phyloP scores from a whole-genome alignment of 2,113 vertebrate genomes.

The Siniperca chuatsi region DNA sequence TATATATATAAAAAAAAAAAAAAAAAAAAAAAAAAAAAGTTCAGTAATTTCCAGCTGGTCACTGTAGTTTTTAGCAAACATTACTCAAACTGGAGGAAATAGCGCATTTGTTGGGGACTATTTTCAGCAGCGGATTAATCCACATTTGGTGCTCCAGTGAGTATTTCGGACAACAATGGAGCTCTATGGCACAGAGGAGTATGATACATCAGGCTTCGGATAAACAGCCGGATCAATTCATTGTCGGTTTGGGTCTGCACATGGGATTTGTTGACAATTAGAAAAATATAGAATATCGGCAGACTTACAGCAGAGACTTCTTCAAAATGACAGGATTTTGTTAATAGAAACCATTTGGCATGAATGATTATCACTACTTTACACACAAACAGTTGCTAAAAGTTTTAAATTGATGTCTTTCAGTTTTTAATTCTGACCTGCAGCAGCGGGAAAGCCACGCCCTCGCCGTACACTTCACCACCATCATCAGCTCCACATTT shows the following conservation, averaged over 20 bases:
- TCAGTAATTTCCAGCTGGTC: background rate
- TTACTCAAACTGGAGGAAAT: background rate
- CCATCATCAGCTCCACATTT: slow-evolving; percentile 66
- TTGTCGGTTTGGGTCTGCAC: no score
- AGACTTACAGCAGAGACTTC: no score
- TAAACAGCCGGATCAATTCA: background rate
- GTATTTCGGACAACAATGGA: background rate
- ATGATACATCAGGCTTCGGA: background rate
- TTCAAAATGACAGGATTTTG: no score
- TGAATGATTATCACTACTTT: no score
- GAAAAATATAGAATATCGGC: no score
- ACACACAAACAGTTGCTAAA: background rate
- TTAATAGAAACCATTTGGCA: no score
- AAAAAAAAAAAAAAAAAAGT: no score
- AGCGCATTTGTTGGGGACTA: background rate
- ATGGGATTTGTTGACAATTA: no score
- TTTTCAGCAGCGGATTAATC: background rate
- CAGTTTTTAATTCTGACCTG: slow-evolving; percentile 52
- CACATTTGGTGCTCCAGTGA: background rate
- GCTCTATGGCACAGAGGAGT: background rate
- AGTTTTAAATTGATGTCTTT: background rate
- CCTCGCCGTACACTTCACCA: slow-evolving; percentile 34
- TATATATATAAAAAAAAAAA: no score
- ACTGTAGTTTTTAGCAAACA: background rate
- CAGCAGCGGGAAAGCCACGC: slow-evolving; percentile 61